These are phyloP conservation scores for Neomonachus schauinslandi DNA, from an alignment of 2,113 vertebrate species.

Conservation along the genomic window DNA sequence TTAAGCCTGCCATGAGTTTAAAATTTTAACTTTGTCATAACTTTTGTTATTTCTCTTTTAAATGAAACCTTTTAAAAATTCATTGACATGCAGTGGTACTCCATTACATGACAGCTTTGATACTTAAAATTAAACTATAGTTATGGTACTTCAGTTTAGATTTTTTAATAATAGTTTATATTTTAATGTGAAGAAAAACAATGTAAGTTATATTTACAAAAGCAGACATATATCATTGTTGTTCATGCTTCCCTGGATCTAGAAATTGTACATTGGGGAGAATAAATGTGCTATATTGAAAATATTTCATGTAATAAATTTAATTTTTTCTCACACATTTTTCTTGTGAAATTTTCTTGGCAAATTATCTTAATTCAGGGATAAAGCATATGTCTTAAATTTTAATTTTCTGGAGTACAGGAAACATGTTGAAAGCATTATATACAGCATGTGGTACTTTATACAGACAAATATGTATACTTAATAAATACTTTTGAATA, in stretches of 20 bases:
- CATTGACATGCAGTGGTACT: background rate
- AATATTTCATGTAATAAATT: background rate
- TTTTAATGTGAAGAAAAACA: background rate
- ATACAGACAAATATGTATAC: background rate
- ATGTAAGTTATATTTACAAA: background rate
- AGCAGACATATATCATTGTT: background rate
- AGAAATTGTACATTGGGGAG: background rate
- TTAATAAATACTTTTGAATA: background rate
- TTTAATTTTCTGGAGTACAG: background rate
- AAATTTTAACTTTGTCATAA: background rate
- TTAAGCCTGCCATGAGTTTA: background rate
- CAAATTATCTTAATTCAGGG: background rate
- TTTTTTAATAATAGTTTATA: background rate
- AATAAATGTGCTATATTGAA: background rate
- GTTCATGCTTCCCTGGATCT: background rate
- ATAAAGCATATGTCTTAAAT: background rate
- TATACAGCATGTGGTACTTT: background rate
- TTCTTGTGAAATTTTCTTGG: slow-evolving; percentile 25
- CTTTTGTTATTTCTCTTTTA: background rate
- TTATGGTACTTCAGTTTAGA: background rate
- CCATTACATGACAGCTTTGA: background rate
- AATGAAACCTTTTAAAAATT: background rate
- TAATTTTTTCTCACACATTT: background rate
- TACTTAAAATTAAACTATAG: background rate
- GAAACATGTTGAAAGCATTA: background rate